Evolutionary conservation across 2,888 invertebrate genomes (phyloP).

Genomic region (Calephelis perditalis): DNA sequence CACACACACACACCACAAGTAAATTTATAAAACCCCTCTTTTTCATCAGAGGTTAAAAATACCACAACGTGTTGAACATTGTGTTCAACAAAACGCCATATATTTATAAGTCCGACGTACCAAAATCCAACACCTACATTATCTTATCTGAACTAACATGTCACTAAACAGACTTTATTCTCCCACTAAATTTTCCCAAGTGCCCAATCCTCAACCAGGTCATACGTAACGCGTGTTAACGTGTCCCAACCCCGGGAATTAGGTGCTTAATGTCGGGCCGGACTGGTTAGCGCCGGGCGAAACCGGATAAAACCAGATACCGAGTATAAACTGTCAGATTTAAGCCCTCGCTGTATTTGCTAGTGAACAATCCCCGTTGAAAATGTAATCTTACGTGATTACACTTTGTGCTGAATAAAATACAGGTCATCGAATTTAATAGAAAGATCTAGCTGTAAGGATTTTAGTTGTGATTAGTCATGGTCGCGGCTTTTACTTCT

Average conservation of each 20-base stretch:
- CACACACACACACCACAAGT: no score
- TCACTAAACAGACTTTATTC: slow-evolving; percentile 9
- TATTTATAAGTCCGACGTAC: neutral
- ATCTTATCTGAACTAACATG: slow-evolving; percentile 10
- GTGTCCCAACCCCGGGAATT: slow-evolving; percentile 37
- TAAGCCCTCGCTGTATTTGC: slow-evolving; percentile 7
- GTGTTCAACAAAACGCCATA: neutral
- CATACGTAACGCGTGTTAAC: slow-evolving; percentile 21
- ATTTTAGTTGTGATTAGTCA: no score
- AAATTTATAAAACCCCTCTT: neutral
- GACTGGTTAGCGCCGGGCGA: slow-evolving; percentile 38
- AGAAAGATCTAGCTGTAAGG: no score
- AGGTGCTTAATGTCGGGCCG: slow-evolving; percentile 48
- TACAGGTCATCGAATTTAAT: no score
- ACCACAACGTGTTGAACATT: neutral
- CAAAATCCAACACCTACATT: slow-evolving; percentile 2
- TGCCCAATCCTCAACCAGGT: slow-evolving; percentile 16
- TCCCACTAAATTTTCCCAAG: slow-evolving; percentile 12
- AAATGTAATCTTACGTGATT: slow-evolving; percentile 4
- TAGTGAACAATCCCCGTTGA: neutral
- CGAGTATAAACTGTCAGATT: slow-evolving; percentile 37
- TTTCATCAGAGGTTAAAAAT: neutral
- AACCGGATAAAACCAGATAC: slow-evolving; percentile 41
- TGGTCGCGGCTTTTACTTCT: no score
- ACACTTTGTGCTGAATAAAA: no score